A percentile compares a stretch with the other conserved stretches of the same genome.
phyloP scores from a whole-genome alignment of 35 echinoderm and acorn worm species.

The Heliocidaris tuberculata region DNA sequence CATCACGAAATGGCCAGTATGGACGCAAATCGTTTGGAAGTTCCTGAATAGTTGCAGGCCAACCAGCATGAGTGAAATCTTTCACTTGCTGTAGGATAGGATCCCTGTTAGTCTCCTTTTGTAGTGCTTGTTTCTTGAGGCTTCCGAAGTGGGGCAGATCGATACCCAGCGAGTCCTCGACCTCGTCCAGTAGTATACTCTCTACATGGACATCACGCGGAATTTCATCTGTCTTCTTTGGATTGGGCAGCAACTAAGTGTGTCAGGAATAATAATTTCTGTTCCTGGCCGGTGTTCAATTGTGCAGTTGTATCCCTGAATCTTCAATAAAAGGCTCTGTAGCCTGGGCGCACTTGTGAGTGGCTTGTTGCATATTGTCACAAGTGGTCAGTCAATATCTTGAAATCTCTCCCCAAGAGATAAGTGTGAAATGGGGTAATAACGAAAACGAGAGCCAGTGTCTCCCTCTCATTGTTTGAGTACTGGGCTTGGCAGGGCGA shows the following conservation, averaged over 20 bases:
- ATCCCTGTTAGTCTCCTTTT: conserved; percentile 35
- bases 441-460: conserved; percentile 62
- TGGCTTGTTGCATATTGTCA: conserved; percentile 66
- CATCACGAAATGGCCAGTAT: too few relatives aligned
- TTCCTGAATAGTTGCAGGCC: conserved; percentile 35
- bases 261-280: conserved; percentile 65
- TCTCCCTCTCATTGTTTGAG: conserved; percentile 68
- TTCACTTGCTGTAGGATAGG: conserved; percentile 16
- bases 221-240: conserved; percentile 34
- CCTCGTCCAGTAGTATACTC: conserved; percentile 16
- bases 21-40: background rate
- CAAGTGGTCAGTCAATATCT: conserved; percentile 56
- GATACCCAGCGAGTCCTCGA: background rate
- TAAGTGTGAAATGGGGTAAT: conserved; percentile 66
- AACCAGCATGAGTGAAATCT: conserved; percentile 28
- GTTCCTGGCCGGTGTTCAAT: conserved; percentile 59
- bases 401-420: conserved; percentile 63
- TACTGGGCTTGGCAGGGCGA: conserved; percentile 74
- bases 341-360: conserved; percentile 74
- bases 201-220: conserved; percentile 51
- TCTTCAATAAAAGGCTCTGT: too few relatives aligned
- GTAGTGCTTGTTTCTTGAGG: conserved; percentile 45
- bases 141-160: conserved; percentile 55
- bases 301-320: conserved; percentile 73
- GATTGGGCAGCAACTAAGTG: conserved; percentile 62